Evolutionary conservation across 2,888 invertebrate genomes (phyloP).

Genomic region (Steinernema hermaphroditum): DNA sequence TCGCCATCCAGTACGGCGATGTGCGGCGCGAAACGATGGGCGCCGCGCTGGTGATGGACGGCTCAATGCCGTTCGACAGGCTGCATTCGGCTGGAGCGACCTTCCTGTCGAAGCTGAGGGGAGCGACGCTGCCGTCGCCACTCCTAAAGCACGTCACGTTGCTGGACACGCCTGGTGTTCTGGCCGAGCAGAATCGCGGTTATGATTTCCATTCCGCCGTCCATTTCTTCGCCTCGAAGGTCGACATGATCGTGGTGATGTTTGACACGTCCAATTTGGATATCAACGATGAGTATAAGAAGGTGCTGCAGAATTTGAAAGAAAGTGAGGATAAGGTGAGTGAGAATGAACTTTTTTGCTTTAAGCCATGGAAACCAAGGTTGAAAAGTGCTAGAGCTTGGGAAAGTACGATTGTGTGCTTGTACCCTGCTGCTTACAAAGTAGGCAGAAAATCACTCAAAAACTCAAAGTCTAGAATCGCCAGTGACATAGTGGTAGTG

Average conservation of each 20-base stretch:
- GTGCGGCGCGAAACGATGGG: constrained; percentile 25
- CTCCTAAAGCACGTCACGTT: constrained; percentile 41
- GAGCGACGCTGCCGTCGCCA: constrained; percentile 24
- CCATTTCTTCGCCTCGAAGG: constrained; percentile 48
- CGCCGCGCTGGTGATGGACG: constrained; percentile 14
- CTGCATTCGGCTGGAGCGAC: constrained; percentile 33
- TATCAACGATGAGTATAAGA: constrained; percentile 52
- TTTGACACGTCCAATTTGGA: constrained; percentile 55
- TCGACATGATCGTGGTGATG: constrained; percentile 51
- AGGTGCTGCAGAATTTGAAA: constrained; percentile 30
- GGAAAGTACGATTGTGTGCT: no score
- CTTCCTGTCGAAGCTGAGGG: constrained; percentile 33
- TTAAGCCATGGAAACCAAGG: no score
- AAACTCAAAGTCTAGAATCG: no score
- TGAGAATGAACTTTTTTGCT: no score
- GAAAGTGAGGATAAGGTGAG: constrained; percentile 32
- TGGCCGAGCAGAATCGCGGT: constrained; percentile 40
- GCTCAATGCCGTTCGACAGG: constrained; percentile 14
- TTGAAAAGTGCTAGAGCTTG: no score
- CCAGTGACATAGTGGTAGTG: no score
- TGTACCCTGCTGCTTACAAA: no score
- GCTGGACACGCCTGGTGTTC: constrained; percentile 47
- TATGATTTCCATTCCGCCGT: constrained; percentile 40
- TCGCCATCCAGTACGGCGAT: constrained; percentile 19
- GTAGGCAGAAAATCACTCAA: no score